Percentiles rank a stretch among this genome's conserved stretches.
Conservation (phyloP, 1,140 invertebrate genomes). For the Drosophila kanapiae region DNA sequence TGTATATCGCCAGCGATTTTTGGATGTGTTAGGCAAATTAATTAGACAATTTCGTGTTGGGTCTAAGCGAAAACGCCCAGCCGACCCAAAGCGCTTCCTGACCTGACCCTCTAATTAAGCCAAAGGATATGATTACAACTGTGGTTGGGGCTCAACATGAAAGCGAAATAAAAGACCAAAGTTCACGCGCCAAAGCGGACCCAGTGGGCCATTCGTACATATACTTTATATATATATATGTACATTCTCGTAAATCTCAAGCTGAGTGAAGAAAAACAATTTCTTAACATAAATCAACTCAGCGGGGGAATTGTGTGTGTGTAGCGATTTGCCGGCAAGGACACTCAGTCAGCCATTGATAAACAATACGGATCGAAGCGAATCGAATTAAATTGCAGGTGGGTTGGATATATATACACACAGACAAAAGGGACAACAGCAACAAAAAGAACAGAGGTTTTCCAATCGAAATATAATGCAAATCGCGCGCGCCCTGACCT, state of each 20-base stretch:
- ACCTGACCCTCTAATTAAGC: constrained; percentile 48
- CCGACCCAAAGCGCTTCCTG: constrained; percentile 34
- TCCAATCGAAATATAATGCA: constrained; percentile 54
- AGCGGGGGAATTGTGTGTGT: constrained; percentile 29
- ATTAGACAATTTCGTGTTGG: constrained; percentile 58
- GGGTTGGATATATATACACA: not conserved
- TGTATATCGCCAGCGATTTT: constrained; percentile 51
- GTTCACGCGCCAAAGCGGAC: constrained; percentile 41
- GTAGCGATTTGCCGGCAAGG: constrained; percentile 46
- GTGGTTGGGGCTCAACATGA: constrained; percentile 18
- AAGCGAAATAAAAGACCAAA: constrained; percentile 42
- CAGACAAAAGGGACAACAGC: not conserved
- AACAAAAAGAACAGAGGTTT: constrained; percentile 9
- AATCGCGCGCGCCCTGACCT: constrained; percentile 40
- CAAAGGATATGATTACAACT: constrained; percentile 48
- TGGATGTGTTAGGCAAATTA: constrained; percentile 68
- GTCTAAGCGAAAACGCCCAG: constrained; percentile 19
- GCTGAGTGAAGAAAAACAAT: constrained; percentile 35
- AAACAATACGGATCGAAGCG: constrained; percentile 39
- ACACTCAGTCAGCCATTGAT: constrained; percentile 28
- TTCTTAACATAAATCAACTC: constrained; percentile 53
- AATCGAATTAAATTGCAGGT: constrained; percentile 30
- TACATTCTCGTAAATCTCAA: constrained; percentile 20
- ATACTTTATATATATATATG: not conserved
- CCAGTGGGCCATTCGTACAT: constrained; percentile 1